Evolutionary conservation across 2,888 invertebrate genomes (phyloP), one percentile per base, ranked within the genome.

Genomic region (Harpalus rubripes): DNA sequence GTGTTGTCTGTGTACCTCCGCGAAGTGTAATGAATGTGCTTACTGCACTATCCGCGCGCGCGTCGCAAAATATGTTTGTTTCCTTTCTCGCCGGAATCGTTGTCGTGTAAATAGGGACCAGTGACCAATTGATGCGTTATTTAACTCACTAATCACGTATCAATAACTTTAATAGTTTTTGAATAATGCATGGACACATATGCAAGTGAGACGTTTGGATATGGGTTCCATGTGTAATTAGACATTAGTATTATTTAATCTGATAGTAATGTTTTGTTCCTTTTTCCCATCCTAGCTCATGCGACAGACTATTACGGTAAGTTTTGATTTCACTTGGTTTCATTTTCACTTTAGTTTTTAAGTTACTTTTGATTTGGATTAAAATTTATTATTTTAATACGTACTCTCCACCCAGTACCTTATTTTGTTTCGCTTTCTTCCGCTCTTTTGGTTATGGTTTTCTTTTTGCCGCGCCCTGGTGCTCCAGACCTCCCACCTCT

Each of bases 251-350:
- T 56, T 81, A 52, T 61, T 81, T 52, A 63, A 81, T 52, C 32
- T 85, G 85, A 84, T 84, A 85, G 87, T 87, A 88, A 88, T 89
- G 88, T 89, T 90, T 89, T 90, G 89, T 90, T 91, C 88, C 90
- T 90, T 89, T 52, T 89, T 89, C 89, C 90, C 90, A 88, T 87
- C 88, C 90, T 92, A 97, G 98, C 98, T 94, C 98, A 97, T 95
- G 97, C 98, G 92, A 97, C 98, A 94, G 98, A 98, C 94, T 98
- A 98, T 94, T 98, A 98, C 97, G 98, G 98, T 98, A 97, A 98
- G 98, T 98, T 94, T 94, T 94, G 94, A 93, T 95, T 94, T 93
- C 94, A 93, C 93, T 94, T 93, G 89, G 91, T 91, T 90, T 86
- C 85, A 68, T 86, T 65, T 74, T 85, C 84, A 79, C 65, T 85